Conservation (phyloP, 2,113 vertebrate genomes). For the Tragelaphus strepsiceros region DNA sequence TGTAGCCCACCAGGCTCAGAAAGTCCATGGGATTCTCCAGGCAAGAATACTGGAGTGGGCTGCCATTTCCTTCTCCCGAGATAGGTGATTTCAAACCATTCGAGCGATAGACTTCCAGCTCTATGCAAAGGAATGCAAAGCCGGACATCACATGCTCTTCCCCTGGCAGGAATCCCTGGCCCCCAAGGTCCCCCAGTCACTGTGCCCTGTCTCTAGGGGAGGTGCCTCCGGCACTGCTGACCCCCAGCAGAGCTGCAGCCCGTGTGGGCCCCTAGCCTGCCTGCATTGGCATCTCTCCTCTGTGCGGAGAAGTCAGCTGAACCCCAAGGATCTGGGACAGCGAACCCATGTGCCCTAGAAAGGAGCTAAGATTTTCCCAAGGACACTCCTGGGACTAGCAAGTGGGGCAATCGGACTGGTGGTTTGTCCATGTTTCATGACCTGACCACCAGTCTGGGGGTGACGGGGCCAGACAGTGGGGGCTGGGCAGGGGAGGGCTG, state of each 20-base stretch:
- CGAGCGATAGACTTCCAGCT: background rate
- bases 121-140: background rate
- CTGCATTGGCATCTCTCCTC: background rate
- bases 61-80: background rate
- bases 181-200: fast-evolving
- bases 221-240: fast-evolving
- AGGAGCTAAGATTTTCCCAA: background rate
- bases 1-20: background rate
- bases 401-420: background rate
- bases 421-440: background rate
- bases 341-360: too few relatives aligned
- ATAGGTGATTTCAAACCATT: background rate
- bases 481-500: background rate
- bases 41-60: background rate
- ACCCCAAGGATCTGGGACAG: background rate
- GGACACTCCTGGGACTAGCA: background rate
- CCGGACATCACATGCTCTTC: background rate
- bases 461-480: background rate
- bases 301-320: background rate
- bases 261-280: background rate
- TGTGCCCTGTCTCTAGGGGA: background rate
- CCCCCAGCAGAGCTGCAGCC: background rate
- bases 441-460: background rate
- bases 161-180: fast-evolving
- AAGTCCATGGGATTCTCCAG: background rate